phyloP scores from a whole-genome alignment of 2,113 vertebrate genomes.

The Corythoichthys intestinalis region DNA sequence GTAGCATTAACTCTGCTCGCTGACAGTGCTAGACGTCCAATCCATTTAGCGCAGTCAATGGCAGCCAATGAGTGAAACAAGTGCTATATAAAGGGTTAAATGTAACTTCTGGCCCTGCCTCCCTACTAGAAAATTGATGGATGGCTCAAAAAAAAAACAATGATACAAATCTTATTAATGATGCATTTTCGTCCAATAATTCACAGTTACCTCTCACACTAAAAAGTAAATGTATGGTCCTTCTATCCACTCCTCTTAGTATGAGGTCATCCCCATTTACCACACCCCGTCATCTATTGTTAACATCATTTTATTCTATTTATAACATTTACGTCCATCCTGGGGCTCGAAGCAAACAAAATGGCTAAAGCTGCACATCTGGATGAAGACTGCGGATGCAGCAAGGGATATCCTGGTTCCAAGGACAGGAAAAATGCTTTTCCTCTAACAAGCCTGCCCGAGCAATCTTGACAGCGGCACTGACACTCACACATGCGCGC shows the following conservation, averaged over 20 bases:
- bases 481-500: neutral
- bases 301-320: conserved; percentile 6
- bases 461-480: conserved; percentile 23
- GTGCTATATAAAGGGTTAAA: no score
- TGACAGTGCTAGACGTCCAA: no score
- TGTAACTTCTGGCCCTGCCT: no score
- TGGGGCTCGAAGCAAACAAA: conserved; percentile 27
- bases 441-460: conserved; percentile 54
- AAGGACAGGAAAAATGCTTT: conserved; percentile 72
- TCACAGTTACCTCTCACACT: neutral
- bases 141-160: no score
- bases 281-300: neutral
- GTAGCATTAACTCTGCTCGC: no score
- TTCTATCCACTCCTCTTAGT: no score
- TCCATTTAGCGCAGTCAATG: no score
- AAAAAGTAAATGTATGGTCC: neutral
- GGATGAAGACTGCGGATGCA: conserved; percentile 46
- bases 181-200: neutral
- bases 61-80: no score
- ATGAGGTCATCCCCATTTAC: neutral
- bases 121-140: no score
- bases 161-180: neutral
- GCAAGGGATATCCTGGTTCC: conserved; percentile 71
- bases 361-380: conserved; percentile 25
- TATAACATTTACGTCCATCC: conserved; percentile 14